Evolutionary conservation across 2,888 invertebrate genomes (phyloP).

Genomic region (Caenorhabditis auriculariae): DNA sequence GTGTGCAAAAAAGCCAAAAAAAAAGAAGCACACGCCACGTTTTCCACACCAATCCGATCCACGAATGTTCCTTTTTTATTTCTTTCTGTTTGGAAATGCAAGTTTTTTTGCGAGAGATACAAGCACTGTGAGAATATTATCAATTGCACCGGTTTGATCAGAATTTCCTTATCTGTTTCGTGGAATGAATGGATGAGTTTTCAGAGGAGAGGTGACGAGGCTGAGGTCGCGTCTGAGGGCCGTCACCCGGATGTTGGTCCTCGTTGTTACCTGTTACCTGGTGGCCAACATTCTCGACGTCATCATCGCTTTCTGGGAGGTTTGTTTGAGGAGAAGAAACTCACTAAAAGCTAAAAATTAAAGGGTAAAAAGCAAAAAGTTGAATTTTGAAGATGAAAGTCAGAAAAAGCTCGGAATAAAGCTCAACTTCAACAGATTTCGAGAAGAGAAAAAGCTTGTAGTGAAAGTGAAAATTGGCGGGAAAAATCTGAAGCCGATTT

Average conservation of each 20-base stretch:
- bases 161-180: neutral
- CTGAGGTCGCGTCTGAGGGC: constrained; percentile 41
- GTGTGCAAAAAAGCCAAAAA: no score
- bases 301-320: constrained; percentile 44
- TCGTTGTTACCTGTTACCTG: constrained; percentile 47
- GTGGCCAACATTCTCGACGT: constrained; percentile 45
- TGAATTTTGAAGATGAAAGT: neutral
- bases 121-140: no score
- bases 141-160: no score
- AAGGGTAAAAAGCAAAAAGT: neutral
- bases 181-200: constrained; percentile 3
- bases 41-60: no score
- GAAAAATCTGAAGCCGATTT: no score
- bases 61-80: no score
- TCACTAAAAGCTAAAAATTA: neutral
- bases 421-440: no score
- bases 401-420: neutral
- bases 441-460: no score
- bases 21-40: no score
- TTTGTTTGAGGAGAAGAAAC: constrained; percentile 1
- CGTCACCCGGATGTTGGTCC: constrained; percentile 48
- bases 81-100: no score
- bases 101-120: no score
- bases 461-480: no score
- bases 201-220: constrained; percentile 43